Evolutionary conservation across 2,113 vertebrate genomes (phyloP), one percentile per base, ranked within the genome.

Genomic region (Aptenodytes forsteri): DNA sequence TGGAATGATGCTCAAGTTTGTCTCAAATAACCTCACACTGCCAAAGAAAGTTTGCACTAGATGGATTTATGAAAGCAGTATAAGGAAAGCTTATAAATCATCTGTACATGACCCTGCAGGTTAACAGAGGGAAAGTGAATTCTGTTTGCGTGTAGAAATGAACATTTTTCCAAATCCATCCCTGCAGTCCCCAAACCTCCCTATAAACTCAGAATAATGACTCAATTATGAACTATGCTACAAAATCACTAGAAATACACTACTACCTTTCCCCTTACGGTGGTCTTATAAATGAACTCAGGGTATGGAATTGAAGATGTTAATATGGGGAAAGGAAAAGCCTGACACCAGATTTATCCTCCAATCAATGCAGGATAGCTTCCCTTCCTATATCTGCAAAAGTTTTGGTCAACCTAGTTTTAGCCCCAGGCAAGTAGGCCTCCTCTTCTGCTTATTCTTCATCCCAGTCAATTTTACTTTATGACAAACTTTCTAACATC

Each of bases 1-100:
- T 93, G 87, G 59, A 96, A 73, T 78, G 87, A 95, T 93, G 87
- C 79, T 96, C 54, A 86, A 75, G 91, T 94, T 95, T 96, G 84
- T 97, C 84, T 96, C 90, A 88, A 96, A 96, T 95, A 97, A 97
- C 89, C 81, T 94, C 67, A 78, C 47, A 56, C 55, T 96, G 94
- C 81, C 91, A 94, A 95, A 95, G 75, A 96, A 97, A 97, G 93
- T 97, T 96, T 90, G 71, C 55, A 83, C 50, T 73, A 80, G 94
- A 95, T 91, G 82, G 82, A 96, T 96, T 96, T 96, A 77, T 77
- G 91, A 94, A 95, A 94, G 91, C 54, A 64, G 58, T 75, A 64
- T 78, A 83, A 90, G 40, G 46, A 88, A 96, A 93, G 71, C 78
- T 91, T 88, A 95, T 97, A 93, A 93, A 95, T 96, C 90, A 97